phyloP scores from a whole-genome alignment of 37 sponge, comb jelly and placozoan species.

The Ephydatia muelleri region DNA sequence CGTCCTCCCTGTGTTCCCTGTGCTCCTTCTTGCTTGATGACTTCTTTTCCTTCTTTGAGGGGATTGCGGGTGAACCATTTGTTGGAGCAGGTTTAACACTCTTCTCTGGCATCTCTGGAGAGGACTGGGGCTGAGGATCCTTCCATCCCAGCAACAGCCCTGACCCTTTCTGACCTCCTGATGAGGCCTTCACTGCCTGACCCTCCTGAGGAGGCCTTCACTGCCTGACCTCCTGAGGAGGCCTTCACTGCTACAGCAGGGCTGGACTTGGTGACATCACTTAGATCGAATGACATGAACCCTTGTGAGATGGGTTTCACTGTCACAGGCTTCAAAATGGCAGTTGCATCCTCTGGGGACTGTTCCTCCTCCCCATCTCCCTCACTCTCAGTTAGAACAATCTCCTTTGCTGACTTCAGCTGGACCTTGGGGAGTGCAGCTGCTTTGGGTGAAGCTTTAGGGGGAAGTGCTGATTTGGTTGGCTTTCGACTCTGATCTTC shows the following conservation, averaged over 20 bases:
- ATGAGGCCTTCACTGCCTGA: too few relatives aligned
- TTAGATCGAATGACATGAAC: not conserved
- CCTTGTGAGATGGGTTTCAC: not conserved
- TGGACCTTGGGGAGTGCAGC: not conserved
- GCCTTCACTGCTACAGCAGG: not conserved
- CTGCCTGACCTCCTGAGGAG: too few relatives aligned
- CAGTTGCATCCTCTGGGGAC: slow-evolving; percentile 11
- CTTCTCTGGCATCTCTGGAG: not conserved
- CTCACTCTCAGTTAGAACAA: slow-evolving; percentile 61
- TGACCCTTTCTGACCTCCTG: not conserved
- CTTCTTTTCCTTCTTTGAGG: not conserved
- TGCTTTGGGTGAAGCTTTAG: too few relatives aligned
- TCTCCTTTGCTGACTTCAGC: slow-evolving; percentile 56
- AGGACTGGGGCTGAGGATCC: not conserved
- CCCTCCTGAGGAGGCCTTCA: too few relatives aligned
- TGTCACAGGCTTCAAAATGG: not conserved
- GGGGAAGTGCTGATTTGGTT: not conserved
- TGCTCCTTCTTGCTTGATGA: not conserved
- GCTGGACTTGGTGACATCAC: not conserved
- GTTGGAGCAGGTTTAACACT: not conserved
- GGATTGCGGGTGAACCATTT: not conserved
- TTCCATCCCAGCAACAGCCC: not conserved
- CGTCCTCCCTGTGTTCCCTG: too few relatives aligned
- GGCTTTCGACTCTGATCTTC: not conserved
- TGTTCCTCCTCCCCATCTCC: slow-evolving; percentile 50